Evolutionary conservation across 2,797 vertebrate species (phyloP).

Genomic region (Eupleurogrammus muticus): DNA sequence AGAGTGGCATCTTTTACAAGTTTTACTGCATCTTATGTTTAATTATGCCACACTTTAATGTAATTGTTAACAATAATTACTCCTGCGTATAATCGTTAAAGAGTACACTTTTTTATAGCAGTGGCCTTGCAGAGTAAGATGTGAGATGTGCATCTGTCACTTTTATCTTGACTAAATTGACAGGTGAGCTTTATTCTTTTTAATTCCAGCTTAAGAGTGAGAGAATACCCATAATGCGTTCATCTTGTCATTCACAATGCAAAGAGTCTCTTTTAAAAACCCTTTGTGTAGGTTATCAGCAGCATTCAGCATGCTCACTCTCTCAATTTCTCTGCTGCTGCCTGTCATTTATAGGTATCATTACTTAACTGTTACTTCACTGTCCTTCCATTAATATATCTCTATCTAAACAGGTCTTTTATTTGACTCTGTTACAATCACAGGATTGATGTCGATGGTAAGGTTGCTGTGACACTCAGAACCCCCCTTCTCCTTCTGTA

Average conservation of each 20-base stretch:
- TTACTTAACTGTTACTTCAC: conserved; percentile 29
- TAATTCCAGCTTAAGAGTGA: conserved; percentile 31
- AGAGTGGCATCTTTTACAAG: conserved; percentile 37
- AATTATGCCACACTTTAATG: conserved; percentile 19
- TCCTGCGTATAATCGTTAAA: conserved; percentile 27
- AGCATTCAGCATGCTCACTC: conserved; percentile 29
- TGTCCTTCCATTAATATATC: conserved; percentile 7
- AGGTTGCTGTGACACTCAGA: conserved; percentile 58
- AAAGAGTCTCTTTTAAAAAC: conserved; percentile 50
- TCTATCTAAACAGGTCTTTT: conserved; percentile 24
- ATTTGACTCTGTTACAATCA: conserved; percentile 38
- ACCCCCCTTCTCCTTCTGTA: conserved; percentile 35
- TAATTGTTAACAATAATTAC: conserved; percentile 45
- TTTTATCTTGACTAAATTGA: conserved; percentile 54
- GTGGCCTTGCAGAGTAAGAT: conserved; percentile 49
- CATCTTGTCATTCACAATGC: conserved; percentile 32
- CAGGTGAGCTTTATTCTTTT: conserved; percentile 49
- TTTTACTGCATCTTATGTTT: conserved; percentile 37
- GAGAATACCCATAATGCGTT: conserved; percentile 14
- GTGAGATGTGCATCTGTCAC: conserved; percentile 48
- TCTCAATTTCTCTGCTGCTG: conserved; percentile 16
- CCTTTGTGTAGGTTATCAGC: conserved; percentile 56
- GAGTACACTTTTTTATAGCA: conserved; percentile 35
- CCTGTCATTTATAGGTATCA: conserved; percentile 41
- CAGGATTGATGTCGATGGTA: conserved; percentile 45